phyloP scores from a whole-genome alignment of 2,888 invertebrate species.

The Molanna angustata region DNA sequence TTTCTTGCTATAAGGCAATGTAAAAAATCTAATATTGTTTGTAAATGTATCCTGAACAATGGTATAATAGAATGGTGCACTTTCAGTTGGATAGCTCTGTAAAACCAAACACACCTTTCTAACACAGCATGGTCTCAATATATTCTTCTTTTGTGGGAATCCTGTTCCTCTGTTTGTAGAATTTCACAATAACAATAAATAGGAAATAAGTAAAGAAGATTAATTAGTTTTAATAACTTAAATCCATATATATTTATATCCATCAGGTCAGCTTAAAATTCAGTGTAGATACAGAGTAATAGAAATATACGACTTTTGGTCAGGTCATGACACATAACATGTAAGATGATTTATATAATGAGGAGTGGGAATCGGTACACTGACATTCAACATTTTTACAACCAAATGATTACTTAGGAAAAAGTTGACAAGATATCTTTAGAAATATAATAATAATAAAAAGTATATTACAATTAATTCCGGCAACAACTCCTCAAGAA shows the following conservation, averaged over 20 bases:
- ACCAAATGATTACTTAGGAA: slow-evolving; percentile 54
- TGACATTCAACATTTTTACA: slow-evolving; percentile 58
- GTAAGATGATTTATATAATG: too few species aligned
- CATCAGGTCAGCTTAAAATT: slow-evolving; percentile 61
- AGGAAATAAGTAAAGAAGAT: neutral
- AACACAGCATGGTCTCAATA: too few species aligned
- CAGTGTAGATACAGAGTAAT: slow-evolving; percentile 61
- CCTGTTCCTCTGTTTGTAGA: too few species aligned
- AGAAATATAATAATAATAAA: slow-evolving; percentile 33
- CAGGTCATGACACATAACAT: slow-evolving; percentile 57
- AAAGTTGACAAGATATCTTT: slow-evolving; percentile 33
- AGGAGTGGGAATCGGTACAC: slow-evolving; percentile 49
- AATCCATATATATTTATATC: slow-evolving; percentile 62
- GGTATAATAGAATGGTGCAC: slow-evolving; percentile 6
- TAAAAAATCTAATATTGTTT: slow-evolving; percentile 8
- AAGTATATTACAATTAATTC: slow-evolving; percentile 30
- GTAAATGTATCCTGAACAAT: slow-evolving; percentile 5
- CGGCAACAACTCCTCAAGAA: slow-evolving; percentile 18
- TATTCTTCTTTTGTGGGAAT: too few species aligned
- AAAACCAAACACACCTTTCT: too few species aligned
- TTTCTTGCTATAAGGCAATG: slow-evolving; percentile 18
- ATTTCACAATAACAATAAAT: too few species aligned
- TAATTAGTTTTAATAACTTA: slow-evolving; percentile 54
- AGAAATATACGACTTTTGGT: slow-evolving; percentile 48
- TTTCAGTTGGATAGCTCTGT: slow-evolving; percentile 23